These are phyloP conservation scores for Calidris pugnax DNA, from an alignment of 2,113 vertebrate genomes.

Conservation along the genomic window DNA sequence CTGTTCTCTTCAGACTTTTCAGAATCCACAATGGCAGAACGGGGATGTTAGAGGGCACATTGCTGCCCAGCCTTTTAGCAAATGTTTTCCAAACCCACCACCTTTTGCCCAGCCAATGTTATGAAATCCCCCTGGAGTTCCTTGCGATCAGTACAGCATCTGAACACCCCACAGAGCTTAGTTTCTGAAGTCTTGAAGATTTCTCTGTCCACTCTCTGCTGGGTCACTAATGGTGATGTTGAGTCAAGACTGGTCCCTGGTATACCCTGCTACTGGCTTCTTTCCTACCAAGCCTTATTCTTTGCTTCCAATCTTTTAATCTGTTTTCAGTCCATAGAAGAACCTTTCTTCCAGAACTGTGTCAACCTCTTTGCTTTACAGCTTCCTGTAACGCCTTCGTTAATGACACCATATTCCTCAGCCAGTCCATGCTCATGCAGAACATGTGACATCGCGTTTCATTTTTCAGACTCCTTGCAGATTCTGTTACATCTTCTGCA, in stretches of 20 bases:
- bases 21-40: neutral
- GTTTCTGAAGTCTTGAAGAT: neutral
- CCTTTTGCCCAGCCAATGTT: neutral
- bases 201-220: neutral
- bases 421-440: neutral
- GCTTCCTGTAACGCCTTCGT: neutral
- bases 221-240: neutral
- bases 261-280: neutral
- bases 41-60: neutral
- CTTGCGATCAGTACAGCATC: neutral
- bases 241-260: neutral
- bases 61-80: neutral
- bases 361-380: neutral
- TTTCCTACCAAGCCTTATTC: neutral
- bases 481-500: neutral
- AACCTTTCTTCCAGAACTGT: neutral
- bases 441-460: fast-evolving
- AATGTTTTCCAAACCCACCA: neutral
- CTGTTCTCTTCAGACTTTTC: neutral
- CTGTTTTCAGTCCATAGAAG: neutral
- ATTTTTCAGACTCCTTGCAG: neutral
- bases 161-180: neutral
- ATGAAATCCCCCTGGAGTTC: neutral
- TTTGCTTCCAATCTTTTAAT: neutral
- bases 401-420: neutral